Percentiles rank a stretch among this genome's conserved stretches.
Conservation (phyloP, 2,888 invertebrate genomes). For the Drosophila colorata region DNA sequence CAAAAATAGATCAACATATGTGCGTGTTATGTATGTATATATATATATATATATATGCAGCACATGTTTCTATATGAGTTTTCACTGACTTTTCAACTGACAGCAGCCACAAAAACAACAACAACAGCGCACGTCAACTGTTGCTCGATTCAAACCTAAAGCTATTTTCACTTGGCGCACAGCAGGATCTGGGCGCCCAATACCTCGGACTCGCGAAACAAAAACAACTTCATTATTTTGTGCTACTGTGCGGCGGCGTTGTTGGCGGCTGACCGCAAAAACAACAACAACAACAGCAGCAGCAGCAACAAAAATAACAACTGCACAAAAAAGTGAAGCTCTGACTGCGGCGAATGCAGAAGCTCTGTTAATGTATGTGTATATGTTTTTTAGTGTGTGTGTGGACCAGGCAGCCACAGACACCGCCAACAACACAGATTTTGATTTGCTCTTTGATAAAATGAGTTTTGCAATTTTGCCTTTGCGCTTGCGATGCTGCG, state of each 20-base stretch:
- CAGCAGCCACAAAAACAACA: slow-evolving; percentile 13
- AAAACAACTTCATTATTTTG: slow-evolving; percentile 77
- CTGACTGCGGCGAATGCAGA: slow-evolving; percentile 31
- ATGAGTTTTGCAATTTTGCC: slow-evolving; percentile 14
- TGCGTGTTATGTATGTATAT: not conserved
- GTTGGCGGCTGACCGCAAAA: slow-evolving; percentile 60
- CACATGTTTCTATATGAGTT: slow-evolving; percentile 4
- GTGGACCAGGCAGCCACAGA: slow-evolving; percentile 7
- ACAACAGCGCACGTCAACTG: slow-evolving; percentile 31
- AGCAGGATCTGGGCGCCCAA: slow-evolving; percentile 41
- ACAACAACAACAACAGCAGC: slow-evolving; percentile 19
- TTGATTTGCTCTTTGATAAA: slow-evolving; percentile 46
- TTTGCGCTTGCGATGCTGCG: slow-evolving; percentile 11
- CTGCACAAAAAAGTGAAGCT: slow-evolving; percentile 60
- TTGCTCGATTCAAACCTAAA: slow-evolving; percentile 41
- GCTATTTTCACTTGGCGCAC: slow-evolving; percentile 57
- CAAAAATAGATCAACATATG: slow-evolving; percentile 38
- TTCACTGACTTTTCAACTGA: slow-evolving; percentile 41
- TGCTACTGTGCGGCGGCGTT: slow-evolving; percentile 64
- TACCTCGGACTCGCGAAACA: slow-evolving; percentile 37
- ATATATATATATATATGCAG: not conserved
- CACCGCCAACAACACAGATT: slow-evolving; percentile 21
- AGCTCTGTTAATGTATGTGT: slow-evolving; percentile 34
- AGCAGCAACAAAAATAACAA: slow-evolving; percentile 31
- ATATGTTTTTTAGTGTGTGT: slow-evolving; percentile 21